phyloP scores from a whole-genome alignment of 2,888 invertebrate species.

The Gymnoscelis rufifasciata region DNA sequence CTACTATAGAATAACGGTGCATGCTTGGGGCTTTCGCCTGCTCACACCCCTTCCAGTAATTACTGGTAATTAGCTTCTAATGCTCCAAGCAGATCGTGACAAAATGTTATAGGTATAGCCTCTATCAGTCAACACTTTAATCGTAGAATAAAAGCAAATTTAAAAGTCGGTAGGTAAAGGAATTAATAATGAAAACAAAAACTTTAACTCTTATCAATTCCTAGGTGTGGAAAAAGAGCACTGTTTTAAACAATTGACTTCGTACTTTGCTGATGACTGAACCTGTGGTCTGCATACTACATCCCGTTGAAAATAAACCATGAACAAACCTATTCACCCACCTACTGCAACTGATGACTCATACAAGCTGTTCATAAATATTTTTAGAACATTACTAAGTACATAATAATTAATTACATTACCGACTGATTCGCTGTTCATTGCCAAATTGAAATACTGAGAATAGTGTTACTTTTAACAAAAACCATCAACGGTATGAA shows the following conservation, averaged over 20 bases:
- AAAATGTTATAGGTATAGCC: too few relatives aligned
- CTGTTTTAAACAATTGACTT: too few relatives aligned
- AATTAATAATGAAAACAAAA: too few relatives aligned
- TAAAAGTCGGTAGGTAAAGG: too few relatives aligned
- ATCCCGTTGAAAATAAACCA: slow-evolving; percentile 33
- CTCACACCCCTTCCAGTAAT: slow-evolving; percentile 4
- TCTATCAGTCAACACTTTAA: too few relatives aligned
- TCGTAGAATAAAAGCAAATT: too few relatives aligned
- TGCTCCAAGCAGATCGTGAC: too few relatives aligned
- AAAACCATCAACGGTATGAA: too few relatives aligned
- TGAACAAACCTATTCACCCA: slow-evolving; percentile 27
- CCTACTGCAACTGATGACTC: slow-evolving; percentile 41
- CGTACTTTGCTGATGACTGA: neutral
- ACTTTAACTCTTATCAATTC: too few relatives aligned
- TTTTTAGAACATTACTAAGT: slow-evolving; percentile 54
- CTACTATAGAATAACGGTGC: slow-evolving; percentile 45
- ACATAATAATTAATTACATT: slow-evolving; percentile 9
- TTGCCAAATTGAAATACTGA: neutral
- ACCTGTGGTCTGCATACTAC: slow-evolving; percentile 10
- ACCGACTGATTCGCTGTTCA: slow-evolving; percentile 1
- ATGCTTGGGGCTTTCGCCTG: slow-evolving; percentile 55
- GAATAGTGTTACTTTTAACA: neutral
- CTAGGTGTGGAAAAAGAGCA: neutral
- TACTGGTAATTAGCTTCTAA: neutral
- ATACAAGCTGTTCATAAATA: slow-evolving; percentile 53